Base-by-base conservation (phyloP, 2,797 vertebrate genomes). In the Oreochromis grahami region DNA sequence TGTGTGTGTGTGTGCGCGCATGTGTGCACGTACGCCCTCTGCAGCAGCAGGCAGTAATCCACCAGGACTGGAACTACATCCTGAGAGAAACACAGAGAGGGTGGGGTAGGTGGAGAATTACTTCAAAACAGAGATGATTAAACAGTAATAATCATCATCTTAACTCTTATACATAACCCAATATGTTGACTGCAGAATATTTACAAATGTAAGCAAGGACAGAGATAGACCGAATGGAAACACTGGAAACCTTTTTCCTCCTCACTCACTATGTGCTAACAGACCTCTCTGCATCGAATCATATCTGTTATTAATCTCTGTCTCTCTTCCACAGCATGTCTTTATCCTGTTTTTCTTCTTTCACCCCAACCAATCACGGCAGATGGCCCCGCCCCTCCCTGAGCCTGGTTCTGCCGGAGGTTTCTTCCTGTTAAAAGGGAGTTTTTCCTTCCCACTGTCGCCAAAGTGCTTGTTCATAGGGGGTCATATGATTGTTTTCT, bases 21-120 rank as follows among this genome's bases (percentile, higher is more conserved):
- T 4, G 32, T 4, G 8, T 21, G 4, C 8, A 98, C 98, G 98
- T 93, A 99, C 98, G 89, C 95, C 90, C 97, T 96, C 90, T 98
- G 97, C 4, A 99, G 97, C 79, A 99, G 94, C 68, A 99, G 96
- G 87, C 97, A 98, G 93, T 99, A 98, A 94, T 99, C 98, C 77
- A 99, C 97, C 63, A 98, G 95, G 89, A 98, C 94, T 43, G 98
- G 98, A 87, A 99, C 97, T 89, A 97, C 94, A 5, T 98, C 98
- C 98, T 99, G 87, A 86, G 34, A 55, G 89, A 60, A 87, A 77
- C 0, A 48, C 53, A 89, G 21, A 79, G 7, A 43, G 77, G 17
- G 8, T 21, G 7, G 2, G 2, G 17, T 36, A 0, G 19, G 60
- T 3, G 2, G 32, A 63, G 32, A 21, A 58, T 34, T 6, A 60